Base-by-base conservation (phyloP, 2,797 vertebrate species). In the Champsocephalus esox region DNA sequence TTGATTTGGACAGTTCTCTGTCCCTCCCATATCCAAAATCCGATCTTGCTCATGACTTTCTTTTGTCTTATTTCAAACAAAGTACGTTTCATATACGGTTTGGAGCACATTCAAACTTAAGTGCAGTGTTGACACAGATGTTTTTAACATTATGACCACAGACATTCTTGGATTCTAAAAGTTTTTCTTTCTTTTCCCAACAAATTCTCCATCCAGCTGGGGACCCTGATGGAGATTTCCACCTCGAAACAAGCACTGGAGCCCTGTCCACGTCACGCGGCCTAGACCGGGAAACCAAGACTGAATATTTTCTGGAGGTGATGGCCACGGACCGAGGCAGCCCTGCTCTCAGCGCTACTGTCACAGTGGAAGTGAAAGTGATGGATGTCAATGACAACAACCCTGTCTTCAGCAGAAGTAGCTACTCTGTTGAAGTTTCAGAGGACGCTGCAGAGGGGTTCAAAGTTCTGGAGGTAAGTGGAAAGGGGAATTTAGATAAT, bases 331-430 rank as follows among this genome's bases (percentile, higher is more conserved):
- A 99, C 89, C 92, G 90, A 0, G 98, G 98, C 46, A 92, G 77
- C 9, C 96, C 97, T 0, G 80, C 95, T 0, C 95, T 95, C 61
- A 97, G 96, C 67, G 92, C 95, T 54, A 96, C 93, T 9, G 91
- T 95, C 63, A 93, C 89, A 0, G 94, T 99, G 81, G 90, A 91
- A 0, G 94, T 99, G 61, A 90, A 69, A 9, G 96, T 99, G 62
- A 78, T 99, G 82, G 98, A 99, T 55, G 93, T 98, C 38, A 99
- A 99, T 13, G 98, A 99, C 92, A 98, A 99, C 1, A 94, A 92
- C 3, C 98, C 98, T 0, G 77, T 80, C 14, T 99, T 99, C 43
- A 81, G 88, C 38, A 94, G 92, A 63, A 86, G 88, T 19, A 85
- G 93, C 79, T 99, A 97, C 67, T 68, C 71, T 0, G 89, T 95